Evolutionary conservation across 2,797 vertebrate genomes (phyloP).

Genomic region (Rhodeus uyekii): DNA sequence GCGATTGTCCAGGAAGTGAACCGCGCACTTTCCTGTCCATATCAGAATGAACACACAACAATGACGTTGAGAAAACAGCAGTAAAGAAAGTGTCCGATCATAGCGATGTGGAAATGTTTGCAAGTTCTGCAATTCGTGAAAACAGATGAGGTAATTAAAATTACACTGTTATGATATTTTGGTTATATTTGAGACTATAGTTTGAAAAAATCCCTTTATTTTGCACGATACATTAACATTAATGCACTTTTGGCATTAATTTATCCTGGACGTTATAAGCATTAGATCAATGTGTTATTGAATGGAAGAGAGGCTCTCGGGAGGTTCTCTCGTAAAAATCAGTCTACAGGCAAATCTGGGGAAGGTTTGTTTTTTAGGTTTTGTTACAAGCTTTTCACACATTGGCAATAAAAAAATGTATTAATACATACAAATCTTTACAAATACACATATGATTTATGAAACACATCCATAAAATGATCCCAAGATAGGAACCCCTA

Average conservation of each 20-base stretch:
- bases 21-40: background rate
- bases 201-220: background rate
- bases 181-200: background rate
- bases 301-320: background rate
- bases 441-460: no score
- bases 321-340: background rate
- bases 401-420: no score
- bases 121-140: background rate
- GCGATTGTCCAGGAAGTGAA: no score
- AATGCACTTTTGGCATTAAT: background rate
- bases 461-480: no score
- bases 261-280: background rate
- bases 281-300: background rate
- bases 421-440: no score
- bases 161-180: background rate
- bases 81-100: background rate
- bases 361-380: background rate
- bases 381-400: background rate
- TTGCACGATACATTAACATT: background rate
- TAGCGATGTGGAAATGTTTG: background rate
- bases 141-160: background rate
- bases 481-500: background rate
- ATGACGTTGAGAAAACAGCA: background rate
- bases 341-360: background rate
- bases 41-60: background rate